phyloP scores from a whole-genome alignment of 2,888 invertebrate species.

The Drosophila dives region DNA sequence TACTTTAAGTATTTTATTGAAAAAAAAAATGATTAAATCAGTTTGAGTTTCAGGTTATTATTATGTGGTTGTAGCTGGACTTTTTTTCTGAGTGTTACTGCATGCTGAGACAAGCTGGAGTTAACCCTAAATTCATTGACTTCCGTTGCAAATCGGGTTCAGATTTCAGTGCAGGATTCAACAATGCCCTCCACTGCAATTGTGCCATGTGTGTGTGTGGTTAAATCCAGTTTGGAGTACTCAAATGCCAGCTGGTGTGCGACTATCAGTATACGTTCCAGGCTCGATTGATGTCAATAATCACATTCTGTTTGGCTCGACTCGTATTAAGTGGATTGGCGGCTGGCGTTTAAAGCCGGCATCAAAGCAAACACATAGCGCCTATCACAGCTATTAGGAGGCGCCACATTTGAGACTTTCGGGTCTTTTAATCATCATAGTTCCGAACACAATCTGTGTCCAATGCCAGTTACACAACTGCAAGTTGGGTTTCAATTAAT shows the following conservation, averaged over 20 bases:
- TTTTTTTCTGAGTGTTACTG: background rate
- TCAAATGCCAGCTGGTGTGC: conserved; percentile 46
- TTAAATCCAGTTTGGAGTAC: conserved; percentile 38
- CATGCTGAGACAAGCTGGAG: conserved; percentile 52
- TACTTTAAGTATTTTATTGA: background rate
- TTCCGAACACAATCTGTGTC: background rate
- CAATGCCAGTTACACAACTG: conserved; percentile 11
- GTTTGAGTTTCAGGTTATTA: background rate
- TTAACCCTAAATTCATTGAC: conserved; percentile 53
- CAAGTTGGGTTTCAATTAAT: conserved; percentile 59
- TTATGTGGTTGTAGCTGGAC: background rate
- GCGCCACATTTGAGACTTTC: conserved; percentile 24
- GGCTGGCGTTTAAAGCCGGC: conserved; percentile 50
- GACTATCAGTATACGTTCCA: conserved; percentile 34
- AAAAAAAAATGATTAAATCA: no score
- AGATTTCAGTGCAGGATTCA: conserved; percentile 7
- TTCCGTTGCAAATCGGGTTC: conserved; percentile 45
- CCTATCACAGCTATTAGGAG: background rate
- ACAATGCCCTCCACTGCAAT: conserved; percentile 15
- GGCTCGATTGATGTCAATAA: conserved; percentile 45
- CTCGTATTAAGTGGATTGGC: conserved; percentile 54
- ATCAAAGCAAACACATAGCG: conserved; percentile 66
- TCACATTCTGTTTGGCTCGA: conserved; percentile 22
- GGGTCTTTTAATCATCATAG: conserved; percentile 22
- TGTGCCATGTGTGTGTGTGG: background rate